Evolutionary conservation across 2,888 invertebrate genomes (phyloP).

Genomic region (Volucella zonaria): DNA sequence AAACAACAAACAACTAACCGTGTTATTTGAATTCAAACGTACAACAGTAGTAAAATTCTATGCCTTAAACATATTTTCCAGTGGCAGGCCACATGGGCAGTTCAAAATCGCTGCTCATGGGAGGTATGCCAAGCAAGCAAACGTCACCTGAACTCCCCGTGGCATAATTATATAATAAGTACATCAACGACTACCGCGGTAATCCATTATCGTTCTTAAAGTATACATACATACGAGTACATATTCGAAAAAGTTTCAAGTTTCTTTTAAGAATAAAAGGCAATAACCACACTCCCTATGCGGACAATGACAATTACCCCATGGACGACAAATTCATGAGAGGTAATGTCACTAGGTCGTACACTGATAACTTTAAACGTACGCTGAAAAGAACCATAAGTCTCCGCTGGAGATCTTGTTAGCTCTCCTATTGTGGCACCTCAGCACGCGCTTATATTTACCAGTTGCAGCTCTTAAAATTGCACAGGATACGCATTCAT

Average conservation of each 20-base stretch:
- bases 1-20: conserved; percentile 44
- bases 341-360: conserved; percentile 51
- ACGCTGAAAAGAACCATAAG: conserved; percentile 46
- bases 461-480: conserved; percentile 47
- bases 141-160: conserved; percentile 47
- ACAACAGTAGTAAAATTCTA: conserved; percentile 16
- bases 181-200: conserved; percentile 31
- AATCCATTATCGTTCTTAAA: conserved; percentile 18
- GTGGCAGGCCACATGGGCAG: conserved; percentile 49
- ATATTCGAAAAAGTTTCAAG: conserved; percentile 28
- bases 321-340: conserved; percentile 15
- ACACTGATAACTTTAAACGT: conserved; percentile 39
- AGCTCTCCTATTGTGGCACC: conserved; percentile 82
- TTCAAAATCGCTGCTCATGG: conserved; percentile 41
- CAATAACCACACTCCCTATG: conserved; percentile 45
- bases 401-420: conserved; percentile 64
- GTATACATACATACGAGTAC: conserved; percentile 3
- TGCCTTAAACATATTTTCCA: conserved; percentile 16
- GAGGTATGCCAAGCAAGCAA: conserved; percentile 47
- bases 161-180: conserved; percentile 47
- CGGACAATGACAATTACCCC: conserved; percentile 10
- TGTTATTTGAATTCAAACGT: conserved; percentile 23
- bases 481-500: conserved; percentile 53
- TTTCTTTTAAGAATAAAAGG: conserved; percentile 14
- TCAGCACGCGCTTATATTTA: conserved; percentile 80